Percentiles rank a stretch among this genome's conserved stretches.
Evolutionary conservation across 2,888 invertebrate genomes (phyloP).

Genomic region (Drosophila longiperda): DNA sequence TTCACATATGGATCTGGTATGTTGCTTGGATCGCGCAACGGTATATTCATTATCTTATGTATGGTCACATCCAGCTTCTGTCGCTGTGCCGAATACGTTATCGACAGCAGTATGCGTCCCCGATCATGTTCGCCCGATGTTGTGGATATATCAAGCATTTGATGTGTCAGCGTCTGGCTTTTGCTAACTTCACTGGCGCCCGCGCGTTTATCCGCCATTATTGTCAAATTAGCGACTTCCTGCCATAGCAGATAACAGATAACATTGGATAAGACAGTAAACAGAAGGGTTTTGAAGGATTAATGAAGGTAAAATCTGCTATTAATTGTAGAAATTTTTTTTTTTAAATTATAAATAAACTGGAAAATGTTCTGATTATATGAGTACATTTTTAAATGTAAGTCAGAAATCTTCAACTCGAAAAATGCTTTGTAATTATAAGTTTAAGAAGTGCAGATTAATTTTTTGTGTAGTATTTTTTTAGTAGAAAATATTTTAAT

Average conservation of each 20-base stretch:
- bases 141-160: conserved; percentile 87
- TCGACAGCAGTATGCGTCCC: conserved; percentile 93
- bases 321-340: neutral
- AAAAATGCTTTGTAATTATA: neutral
- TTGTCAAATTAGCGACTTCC: too few relatives aligned
- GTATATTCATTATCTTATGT: conserved; percentile 95
- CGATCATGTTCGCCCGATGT: conserved; percentile 91
- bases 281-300: neutral
- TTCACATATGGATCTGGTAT: conserved; percentile 97
- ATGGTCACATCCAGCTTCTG: conserved; percentile 93
- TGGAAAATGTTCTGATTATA: neutral
- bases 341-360: neutral
- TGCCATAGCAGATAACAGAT: neutral
- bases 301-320: neutral
- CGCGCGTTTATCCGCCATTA: too few relatives aligned
- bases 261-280: neutral
- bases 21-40: conserved; percentile 91
- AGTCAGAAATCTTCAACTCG: neutral
- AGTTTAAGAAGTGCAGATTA: neutral
- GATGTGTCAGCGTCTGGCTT: conserved; percentile 86
- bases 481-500: neutral
- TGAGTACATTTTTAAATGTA: neutral
- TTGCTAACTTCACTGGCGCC: conserved; percentile 38
- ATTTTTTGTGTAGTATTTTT: neutral
- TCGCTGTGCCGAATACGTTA: conserved; percentile 93